Base-by-base conservation (phyloP, 2,888 invertebrate species). In the Hirtodrosophila trivittata region DNA sequence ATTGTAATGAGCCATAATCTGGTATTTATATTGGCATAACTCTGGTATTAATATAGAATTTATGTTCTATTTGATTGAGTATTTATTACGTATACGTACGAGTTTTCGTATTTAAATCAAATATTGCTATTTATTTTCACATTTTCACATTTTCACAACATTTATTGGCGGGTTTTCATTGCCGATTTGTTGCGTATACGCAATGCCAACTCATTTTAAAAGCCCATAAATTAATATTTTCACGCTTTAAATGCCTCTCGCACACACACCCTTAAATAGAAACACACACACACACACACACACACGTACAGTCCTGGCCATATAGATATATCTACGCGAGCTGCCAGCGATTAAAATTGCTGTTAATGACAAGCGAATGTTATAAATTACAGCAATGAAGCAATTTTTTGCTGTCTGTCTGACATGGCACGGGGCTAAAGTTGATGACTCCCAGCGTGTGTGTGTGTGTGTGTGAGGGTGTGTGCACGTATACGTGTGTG, bases 301-400 rank as follows among this genome's bases (percentile, higher is more conserved):
- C 18, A 47, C 41, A 41, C 45, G 38, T 55, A 39, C 18, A 35
- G 8, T 42, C 49, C 50, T n/a, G n/a, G n/a, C 39, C 49, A 66
- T 52, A 54, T 52, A 50, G 14, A 58, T 59, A 56, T 32, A 37
- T 32, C 32, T 26, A 28, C 49, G 45, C 49, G 62, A 63, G 68
- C 66, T 74, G 66, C 59, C 55, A 66, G 72, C 82, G 87, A 82
- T 82, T 82, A 84, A 82, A 82, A 83, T 73, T 74, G 66, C 86
- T 86, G 86, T 74, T 83, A 82, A 86, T 87, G 88, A 86, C 86
- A 87, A 85, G 86, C 81, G 88, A 87, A 82, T 70, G 87, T 85
- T 86, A 86, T 86, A 86, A 87, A 87, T 86, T 85, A 87, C 81
- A 76, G 76, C 77, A 73, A 87, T 82, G 75, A 85, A 80, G 83